Base-by-base conservation (phyloP, 2,113 vertebrate species). In the Megalops atlanticus region DNA sequence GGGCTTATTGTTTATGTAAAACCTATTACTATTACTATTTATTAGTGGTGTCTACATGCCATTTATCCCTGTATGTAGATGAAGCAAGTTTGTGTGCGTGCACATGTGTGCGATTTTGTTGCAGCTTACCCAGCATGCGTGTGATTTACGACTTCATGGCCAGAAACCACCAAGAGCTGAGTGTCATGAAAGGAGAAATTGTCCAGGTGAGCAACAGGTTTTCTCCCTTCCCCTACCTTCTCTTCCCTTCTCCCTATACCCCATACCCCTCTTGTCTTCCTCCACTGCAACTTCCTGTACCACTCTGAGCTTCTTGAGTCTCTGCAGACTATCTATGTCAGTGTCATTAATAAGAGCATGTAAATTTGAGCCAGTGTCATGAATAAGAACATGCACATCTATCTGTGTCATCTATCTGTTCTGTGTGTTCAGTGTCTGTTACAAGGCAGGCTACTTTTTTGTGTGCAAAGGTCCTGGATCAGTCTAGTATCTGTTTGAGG, bases 81-180 rank as follows among this genome's bases (percentile, higher is more conserved):
- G 38, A 68, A 68, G 8, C 31, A 11, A 58, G 47, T 24, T 7
- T 21, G 11, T 4, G 35, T 15, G 11, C 12, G 27, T 10, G 38
- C 36, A 21, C n/a, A 40, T 68, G 16, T 49, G 38, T 76, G 31
- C 82, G 33, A 54, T 76, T 15, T 2, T 33, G 27, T 80, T 87
- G 58, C 47, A 92, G 38, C 35, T 24, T 81, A 2, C 74, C 83
- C 7, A 16, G 88, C 54, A 94, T 92, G 91, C 89, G 87, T 43
- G 96, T 94, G 69, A 86, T 94, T 0, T 94, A 95, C 6, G 92
- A 96, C 75, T 98, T 98, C 81, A 85, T 91, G 88, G 95, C 94
- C 16, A 94, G 96, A 84, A 98, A 98, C 84, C 80, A 73, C 0
- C 91, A 74, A 83, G 98, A 99, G 87, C 93, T 99, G 84, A 95